A percentile compares a stretch with the other conserved stretches of the same genome.
phyloP scores from a whole-genome alignment of 53 echinoderm and acorn worm genomes.

The Apostichopus leukothele region DNA sequence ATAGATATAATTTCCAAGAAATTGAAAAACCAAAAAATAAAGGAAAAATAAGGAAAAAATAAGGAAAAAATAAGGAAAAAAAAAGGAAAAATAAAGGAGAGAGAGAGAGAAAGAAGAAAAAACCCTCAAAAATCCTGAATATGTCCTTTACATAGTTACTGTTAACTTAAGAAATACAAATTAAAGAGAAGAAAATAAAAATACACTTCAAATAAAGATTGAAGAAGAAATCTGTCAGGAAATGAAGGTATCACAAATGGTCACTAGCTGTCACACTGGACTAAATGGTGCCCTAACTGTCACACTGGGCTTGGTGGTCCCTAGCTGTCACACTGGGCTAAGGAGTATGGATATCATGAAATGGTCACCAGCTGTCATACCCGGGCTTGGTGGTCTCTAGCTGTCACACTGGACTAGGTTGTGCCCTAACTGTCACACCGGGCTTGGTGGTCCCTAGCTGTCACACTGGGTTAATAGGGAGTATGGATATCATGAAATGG shows the following conservation, averaged over 20 bases:
- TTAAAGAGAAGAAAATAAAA: background rate
- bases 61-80: background rate
- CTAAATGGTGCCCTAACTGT: background rate
- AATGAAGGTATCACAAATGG: background rate
- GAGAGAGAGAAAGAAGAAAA: background rate
- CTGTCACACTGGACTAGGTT: too few species aligned
- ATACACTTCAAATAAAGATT: background rate
- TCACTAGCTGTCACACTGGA: too few species aligned
- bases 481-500: too few species aligned
- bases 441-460: too few species aligned
- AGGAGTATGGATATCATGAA: background rate
- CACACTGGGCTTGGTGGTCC: background rate
- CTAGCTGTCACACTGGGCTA: too few species aligned
- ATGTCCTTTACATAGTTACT: conserved; percentile 38
- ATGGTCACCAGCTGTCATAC: background rate
- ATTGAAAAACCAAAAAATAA: background rate
- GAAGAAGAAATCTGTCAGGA: background rate
- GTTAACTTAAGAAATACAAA: background rate
- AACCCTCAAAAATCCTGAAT: background rate
- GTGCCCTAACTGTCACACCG: too few species aligned
- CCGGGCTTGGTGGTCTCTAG: too few species aligned
- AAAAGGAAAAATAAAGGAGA: background rate
- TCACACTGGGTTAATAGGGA: too few species aligned
- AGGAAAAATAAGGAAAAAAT: background rate
- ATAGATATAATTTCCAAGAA: conserved; percentile 21